phyloP scores from a whole-genome alignment of 2,797 vertebrate genomes.

The Sebastes aleutianus region DNA sequence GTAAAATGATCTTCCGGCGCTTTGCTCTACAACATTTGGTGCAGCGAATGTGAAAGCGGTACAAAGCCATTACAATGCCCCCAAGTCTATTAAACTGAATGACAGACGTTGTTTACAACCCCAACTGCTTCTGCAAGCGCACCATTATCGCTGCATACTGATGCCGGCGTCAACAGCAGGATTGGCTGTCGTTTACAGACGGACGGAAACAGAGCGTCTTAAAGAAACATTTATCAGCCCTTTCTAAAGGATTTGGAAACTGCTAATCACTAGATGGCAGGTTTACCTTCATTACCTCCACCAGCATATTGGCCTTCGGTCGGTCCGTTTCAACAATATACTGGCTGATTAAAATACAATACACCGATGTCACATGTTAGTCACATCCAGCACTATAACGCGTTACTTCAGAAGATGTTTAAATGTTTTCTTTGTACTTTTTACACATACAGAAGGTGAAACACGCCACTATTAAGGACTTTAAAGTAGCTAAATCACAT shows the following conservation, averaged over 20 bases:
- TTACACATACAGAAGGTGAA: background rate
- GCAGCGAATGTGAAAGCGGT: slow-evolving; percentile 58
- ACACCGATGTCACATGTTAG: background rate
- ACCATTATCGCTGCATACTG: slow-evolving; percentile 70
- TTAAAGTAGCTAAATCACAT: background rate
- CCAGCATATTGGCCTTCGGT: background rate
- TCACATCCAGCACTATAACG: no score
- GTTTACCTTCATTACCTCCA: slow-evolving; percentile 1
- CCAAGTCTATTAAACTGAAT: slow-evolving; percentile 69
- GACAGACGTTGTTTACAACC: slow-evolving; percentile 75
- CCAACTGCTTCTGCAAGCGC: slow-evolving; percentile 49
- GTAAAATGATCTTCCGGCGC: slow-evolving; percentile 71
- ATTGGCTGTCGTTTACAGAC: slow-evolving; percentile 43
- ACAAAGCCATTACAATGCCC: slow-evolving; percentile 65
- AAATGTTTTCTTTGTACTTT: background rate
- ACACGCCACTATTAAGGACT: background rate
- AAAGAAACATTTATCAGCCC: slow-evolving; percentile 37
- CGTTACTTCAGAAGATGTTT: background rate
- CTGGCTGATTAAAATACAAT: background rate
- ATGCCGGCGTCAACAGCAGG: slow-evolving; percentile 52
- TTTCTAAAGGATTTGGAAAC: slow-evolving; percentile 22
- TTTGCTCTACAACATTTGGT: slow-evolving; percentile 48
- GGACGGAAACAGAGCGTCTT: slow-evolving; percentile 29
- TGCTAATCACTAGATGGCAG: slow-evolving; percentile 41
- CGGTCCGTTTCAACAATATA: background rate